Evolutionary conservation across 1,140 invertebrate species (phyloP), one percentile per base, ranked within the genome.

Genomic region (Asobara japonica): DNA sequence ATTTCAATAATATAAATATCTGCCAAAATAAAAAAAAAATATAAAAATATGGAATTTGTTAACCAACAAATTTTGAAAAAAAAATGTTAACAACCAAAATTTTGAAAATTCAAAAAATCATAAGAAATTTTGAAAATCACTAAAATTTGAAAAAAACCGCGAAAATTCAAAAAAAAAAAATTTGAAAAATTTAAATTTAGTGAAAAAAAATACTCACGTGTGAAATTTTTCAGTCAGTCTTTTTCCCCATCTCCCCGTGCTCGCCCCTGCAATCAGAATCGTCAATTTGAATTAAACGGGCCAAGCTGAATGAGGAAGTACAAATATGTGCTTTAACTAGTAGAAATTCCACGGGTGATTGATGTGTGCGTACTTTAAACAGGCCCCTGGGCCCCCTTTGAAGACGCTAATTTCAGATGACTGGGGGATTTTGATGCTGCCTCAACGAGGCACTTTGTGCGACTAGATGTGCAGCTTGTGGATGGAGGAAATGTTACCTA

Each of bases 361-460:
- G 41, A 45, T 45, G n/a, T 64, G 31, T 66, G 31, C 18, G 38
- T 33, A n/a, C 41, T 60, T 31, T 60, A 36, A 20, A 6, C 41
- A 45, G 18, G n/a, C 41, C 69, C 60, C 25, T 27, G 41, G 38
- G 20, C 36, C 36, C 8, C 36, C 10, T 38, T 38, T 38, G 36
- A 38, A n/a, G n/a, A 3, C 36, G 36, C n/a, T 13, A 45, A 45
- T 45, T 45, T 45, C 18, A 16, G 5, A 16, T 45, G 41, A 45
- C n/a, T 13, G 41, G 41, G 11, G 41, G n/a, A n/a, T 27, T 60
- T 10, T 60, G 74, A 77, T 69, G 77, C 76, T 74, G 71, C 65
- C 77, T 73, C 72, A 76, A 33, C 73, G 77, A 79, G 75, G 71
- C 73, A 70, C 73, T 66, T 72, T 69, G 61, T 61, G 75, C 77